Conservation (phyloP, 2,113 vertebrate species). For the Pongo abelii region DNA sequence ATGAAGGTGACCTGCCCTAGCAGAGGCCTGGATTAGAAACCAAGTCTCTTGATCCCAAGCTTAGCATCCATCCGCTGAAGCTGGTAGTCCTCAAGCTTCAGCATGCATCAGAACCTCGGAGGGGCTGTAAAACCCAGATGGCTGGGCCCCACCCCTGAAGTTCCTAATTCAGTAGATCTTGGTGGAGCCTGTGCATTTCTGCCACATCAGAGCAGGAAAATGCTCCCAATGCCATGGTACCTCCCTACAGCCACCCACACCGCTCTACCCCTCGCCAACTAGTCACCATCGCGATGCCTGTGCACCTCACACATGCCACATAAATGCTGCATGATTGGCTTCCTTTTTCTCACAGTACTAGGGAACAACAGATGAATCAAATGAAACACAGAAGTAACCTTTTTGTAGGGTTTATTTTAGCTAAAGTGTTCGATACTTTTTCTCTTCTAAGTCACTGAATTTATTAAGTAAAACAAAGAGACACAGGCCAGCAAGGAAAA, state of each 20-base stretch:
- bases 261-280: accelerated
- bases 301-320: accelerated
- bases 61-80: neutral
- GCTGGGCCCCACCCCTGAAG: neutral
- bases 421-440: neutral
- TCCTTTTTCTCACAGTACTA: neutral
- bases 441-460: neutral
- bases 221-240: accelerated
- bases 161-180: neutral
- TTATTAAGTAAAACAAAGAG: neutral
- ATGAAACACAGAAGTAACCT: neutral
- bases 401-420: neutral
- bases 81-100: neutral
- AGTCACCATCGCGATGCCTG: accelerated
- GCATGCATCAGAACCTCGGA: accelerated
- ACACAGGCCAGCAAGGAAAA: neutral
- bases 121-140: neutral
- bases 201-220: neutral
- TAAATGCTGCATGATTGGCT: accelerated
- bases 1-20: neutral
- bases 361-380: neutral
- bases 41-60: no score
- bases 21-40: neutral
- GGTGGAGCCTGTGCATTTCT: neutral
- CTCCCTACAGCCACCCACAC: neutral